phyloP scores from a whole-genome alignment of 2,797 vertebrate species.

The Sebastes diploproa region DNA sequence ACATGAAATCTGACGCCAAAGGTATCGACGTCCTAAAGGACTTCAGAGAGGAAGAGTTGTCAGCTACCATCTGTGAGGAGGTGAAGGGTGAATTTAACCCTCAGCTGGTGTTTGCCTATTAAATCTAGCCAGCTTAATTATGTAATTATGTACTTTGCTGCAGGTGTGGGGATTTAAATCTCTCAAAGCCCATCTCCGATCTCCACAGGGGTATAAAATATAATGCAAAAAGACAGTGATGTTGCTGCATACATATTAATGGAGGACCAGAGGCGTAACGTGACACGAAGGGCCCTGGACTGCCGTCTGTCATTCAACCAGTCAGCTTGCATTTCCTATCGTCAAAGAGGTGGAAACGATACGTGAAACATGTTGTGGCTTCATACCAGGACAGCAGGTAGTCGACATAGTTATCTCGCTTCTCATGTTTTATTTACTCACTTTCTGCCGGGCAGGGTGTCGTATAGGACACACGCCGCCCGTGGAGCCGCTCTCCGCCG shows the following conservation, averaged over 20 bases:
- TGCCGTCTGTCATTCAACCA: constrained; percentile 10
- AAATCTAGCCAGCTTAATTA: constrained; percentile 58
- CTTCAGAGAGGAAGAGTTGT: constrained; percentile 1
- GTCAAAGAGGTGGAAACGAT: constrained; percentile 1
- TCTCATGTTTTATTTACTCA: constrained; percentile 59
- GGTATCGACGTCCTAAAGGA: constrained; percentile 5
- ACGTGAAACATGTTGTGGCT: constrained; percentile 12
- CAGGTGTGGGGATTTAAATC: constrained; percentile 56
- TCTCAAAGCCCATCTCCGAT: constrained; percentile 47
- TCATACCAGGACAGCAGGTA: constrained; percentile 29
- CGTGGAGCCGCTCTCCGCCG: constrained; percentile 20
- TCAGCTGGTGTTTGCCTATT: constrained; percentile 58
- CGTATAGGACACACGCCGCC: constrained; percentile 5
- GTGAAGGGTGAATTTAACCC: constrained; percentile 53
- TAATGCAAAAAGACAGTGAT: constrained; percentile 29
- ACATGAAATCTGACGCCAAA: neutral
- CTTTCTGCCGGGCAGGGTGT: constrained; percentile 17
- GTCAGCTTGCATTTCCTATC: neutral
- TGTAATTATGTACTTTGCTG: constrained; percentile 36
- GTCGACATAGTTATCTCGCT: constrained; percentile 41
- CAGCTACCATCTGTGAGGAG: constrained; percentile 10
- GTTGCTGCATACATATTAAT: constrained; percentile 57
- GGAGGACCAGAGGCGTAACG: constrained; percentile 22
- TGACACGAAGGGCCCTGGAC: constrained; percentile 1
- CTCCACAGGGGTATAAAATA: constrained; percentile 33